These are phyloP conservation scores for Nesogale talazaci DNA, from an alignment of 2,113 vertebrate genomes.

Conservation along the genomic window DNA sequence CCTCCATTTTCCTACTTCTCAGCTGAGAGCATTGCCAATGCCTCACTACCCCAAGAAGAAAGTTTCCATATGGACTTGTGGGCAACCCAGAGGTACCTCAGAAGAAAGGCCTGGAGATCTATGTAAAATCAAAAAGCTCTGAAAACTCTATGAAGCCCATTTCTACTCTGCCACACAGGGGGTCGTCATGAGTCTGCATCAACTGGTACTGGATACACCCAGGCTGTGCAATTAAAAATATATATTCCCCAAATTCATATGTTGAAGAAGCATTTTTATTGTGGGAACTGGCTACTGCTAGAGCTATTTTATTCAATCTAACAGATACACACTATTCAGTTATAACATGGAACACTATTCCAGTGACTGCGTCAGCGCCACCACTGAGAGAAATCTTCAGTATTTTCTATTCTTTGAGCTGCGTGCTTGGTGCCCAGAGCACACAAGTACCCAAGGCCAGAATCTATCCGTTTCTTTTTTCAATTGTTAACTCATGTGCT, in stretches of 20 bases:
- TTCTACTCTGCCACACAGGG: background rate
- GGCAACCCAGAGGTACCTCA: background rate
- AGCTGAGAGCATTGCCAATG: background rate
- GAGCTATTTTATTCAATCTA: background rate
- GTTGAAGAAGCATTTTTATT: conserved; percentile 1
- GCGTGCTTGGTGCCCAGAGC: background rate
- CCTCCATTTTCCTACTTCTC: background rate
- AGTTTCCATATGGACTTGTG: background rate
- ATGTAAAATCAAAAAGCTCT: background rate
- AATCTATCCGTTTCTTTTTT: background rate
- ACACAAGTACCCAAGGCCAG: background rate
- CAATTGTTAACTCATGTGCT: background rate
- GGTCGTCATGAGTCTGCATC: background rate
- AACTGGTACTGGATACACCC: background rate
- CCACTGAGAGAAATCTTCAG: background rate
- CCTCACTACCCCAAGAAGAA: background rate
- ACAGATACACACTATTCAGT: background rate
- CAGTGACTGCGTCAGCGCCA: background rate
- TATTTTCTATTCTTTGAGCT: background rate
- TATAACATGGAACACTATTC: background rate
- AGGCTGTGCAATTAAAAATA: background rate
- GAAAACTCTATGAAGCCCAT: background rate
- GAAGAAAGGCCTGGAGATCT: background rate
- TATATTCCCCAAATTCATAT: background rate
- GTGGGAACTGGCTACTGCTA: background rate